A percentile compares a stretch with the other conserved stretches of the same genome.
These are phyloP conservation scores for Prosopocoilus inquinatus DNA, from an alignment of 2,888 invertebrate genomes.

Conservation along the genomic window DNA sequence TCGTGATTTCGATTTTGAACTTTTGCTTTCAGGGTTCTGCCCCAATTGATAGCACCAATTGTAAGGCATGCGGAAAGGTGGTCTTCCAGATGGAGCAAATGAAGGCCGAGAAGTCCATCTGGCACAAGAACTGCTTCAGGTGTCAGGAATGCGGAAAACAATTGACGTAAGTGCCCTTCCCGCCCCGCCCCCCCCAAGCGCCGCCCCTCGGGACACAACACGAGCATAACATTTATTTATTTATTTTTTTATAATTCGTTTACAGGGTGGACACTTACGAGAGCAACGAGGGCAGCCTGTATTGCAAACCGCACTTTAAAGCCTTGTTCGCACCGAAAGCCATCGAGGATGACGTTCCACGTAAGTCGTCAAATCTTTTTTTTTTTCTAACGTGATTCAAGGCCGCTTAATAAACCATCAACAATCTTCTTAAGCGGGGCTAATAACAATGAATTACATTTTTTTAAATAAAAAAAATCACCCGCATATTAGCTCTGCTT, in stretches of 20 bases:
- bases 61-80: constrained; percentile 81
- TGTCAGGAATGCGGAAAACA: constrained; percentile 91
- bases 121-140: constrained; percentile 94
- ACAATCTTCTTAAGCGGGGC: too few relatives aligned
- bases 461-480: too few relatives aligned
- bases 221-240: background rate
- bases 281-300: constrained; percentile 85
- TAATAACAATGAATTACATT: too few relatives aligned
- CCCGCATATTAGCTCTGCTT: too few relatives aligned
- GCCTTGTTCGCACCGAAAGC: constrained; percentile 89
- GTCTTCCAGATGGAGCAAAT: constrained; percentile 97
- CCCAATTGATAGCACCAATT: constrained; percentile 61
- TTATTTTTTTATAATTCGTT: background rate
- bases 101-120: constrained; percentile 85
- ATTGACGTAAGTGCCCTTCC: constrained; percentile 84
- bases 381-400: background rate
- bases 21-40: constrained; percentile 46
- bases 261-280: constrained; percentile 87
- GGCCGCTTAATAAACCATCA: too few relatives aligned
- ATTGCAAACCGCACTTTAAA: constrained; percentile 92
- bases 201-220: too few relatives aligned
- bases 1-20: background rate
- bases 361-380: constrained; percentile 50
- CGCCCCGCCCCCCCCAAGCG: background rate
- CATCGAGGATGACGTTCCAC: constrained; percentile 69